A percentile compares a stretch with the other conserved stretches of the same genome.
phyloP scores from a whole-genome alignment of 2,797 vertebrate genomes.

The Aselliscus stoliczkanus region DNA sequence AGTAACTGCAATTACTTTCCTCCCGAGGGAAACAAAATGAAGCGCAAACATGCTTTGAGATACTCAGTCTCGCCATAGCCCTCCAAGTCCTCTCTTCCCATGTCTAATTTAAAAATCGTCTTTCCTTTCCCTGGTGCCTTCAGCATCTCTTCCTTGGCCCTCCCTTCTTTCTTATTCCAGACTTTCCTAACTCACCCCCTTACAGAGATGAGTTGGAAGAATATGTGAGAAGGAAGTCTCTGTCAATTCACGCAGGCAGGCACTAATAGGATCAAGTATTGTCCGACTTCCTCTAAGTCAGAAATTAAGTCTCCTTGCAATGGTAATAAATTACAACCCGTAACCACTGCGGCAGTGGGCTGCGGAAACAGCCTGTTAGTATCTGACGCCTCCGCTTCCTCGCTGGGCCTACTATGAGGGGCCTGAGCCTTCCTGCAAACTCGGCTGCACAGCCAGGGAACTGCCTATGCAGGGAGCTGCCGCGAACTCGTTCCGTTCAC shows the following conservation, averaged over 20 bases:
- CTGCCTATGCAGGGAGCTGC: not conserved
- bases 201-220: constrained; percentile 57
- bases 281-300: constrained; percentile 64
- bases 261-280: constrained; percentile 66
- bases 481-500: not conserved
- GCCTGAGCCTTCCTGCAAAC: not conserved
- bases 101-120: not conserved
- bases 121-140: not conserved
- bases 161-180: not conserved
- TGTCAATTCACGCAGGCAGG: constrained; percentile 57
- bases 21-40: not conserved
- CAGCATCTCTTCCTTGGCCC: not conserved
- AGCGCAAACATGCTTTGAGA: not conserved
- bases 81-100: not conserved
- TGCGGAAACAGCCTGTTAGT: not conserved
- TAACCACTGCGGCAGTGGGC: not conserved
- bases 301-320: constrained; percentile 68
- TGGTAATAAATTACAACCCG: constrained; percentile 54
- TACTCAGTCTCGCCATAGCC: not conserved
- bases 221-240: constrained; percentile 55
- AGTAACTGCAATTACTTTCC: not conserved
- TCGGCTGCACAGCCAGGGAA: not conserved
- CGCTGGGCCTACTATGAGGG: not conserved
- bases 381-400: constrained; percentile 14
- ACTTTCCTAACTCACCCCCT: not conserved